Base-by-base conservation (phyloP, 2,113 vertebrate species). In the Probosciger aterrimus region DNA sequence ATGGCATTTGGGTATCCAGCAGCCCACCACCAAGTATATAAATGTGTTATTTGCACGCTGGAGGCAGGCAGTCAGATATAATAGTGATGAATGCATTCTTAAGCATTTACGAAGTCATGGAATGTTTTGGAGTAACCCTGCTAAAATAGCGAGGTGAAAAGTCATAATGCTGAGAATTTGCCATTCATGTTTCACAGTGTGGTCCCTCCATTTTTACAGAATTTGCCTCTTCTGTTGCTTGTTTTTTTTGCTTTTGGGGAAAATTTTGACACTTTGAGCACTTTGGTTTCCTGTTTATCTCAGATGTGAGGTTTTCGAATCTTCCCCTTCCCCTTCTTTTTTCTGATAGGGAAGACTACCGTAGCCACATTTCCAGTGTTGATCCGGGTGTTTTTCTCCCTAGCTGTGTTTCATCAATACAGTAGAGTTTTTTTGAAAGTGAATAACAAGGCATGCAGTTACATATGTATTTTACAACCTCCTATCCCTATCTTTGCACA, bases 371-470 rank as follows among this genome's bases (percentile, higher is more conserved):
- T 68, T 67, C 25, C 11, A 35, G 0, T 11, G 14, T 6, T 77
- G 11, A 1, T 19, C 17, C 70, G 5, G 2, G 1, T 8, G 37
- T 8, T 16, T 6, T 31, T 7, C 0, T 2, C 37, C 7, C 24
- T 39, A 47, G 12, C 67, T 93, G 62, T 65, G 25, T 43, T 69
- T 65, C 10, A 84, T 18, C 16, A 63, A 12, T 67, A 31, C 10
- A 65, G 18, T 68, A 18, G 4, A 11, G 10, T 3, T 60, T 63
- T 47, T 82, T 11, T 52, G 12, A 47, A 76, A 11, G 1, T 43
- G 19, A 65, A 7, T 62, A 69, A 17, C 11, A 60, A 77, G 16
- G 2, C 8, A 27, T 65, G 24, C 4, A 24, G 8, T 49, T 86
- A 19, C 17, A 6, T 63, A 13, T 4, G 8, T 53, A 59, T 44